Conservation (phyloP, 2,113 vertebrate species). For the Hippocampus zosterae region DNA sequence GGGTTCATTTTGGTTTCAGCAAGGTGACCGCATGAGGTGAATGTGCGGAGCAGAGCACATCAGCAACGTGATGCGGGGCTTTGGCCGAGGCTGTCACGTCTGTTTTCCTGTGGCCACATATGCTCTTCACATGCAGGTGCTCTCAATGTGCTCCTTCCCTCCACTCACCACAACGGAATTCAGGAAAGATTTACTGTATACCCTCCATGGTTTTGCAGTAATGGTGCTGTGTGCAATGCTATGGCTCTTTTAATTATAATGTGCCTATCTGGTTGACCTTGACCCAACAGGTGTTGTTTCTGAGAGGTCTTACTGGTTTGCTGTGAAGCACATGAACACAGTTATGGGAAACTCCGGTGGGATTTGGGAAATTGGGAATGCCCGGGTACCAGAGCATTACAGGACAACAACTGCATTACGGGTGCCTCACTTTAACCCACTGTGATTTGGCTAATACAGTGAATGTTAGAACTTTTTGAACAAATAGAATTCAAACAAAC, state of each 20-base stretch:
- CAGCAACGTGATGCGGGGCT: constrained; percentile 25
- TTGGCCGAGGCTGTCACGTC: constrained; percentile 34
- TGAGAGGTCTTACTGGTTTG: not conserved
- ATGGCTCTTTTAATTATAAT: constrained; percentile 50
- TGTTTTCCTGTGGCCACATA: constrained; percentile 55
- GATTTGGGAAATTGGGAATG: not conserved
- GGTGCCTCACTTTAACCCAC: not conserved
- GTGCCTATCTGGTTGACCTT: constrained; percentile 34
- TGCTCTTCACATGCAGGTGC: constrained; percentile 55
- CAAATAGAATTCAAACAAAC: constrained; percentile 27
- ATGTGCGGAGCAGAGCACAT: constrained; percentile 43
- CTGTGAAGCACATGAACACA: constrained; percentile 3
- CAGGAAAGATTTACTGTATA: constrained; percentile 49
- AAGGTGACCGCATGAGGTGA: constrained; percentile 34
- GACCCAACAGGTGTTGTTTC: constrained; percentile 55
- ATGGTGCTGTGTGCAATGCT: constrained; percentile 30
- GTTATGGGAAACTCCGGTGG: not conserved
- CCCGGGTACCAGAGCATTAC: constrained; percentile 3
- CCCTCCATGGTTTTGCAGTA: constrained; percentile 48
- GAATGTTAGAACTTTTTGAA: not conserved
- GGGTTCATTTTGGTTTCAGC: constrained; percentile 44
- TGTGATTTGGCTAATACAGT: constrained; percentile 1
- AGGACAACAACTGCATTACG: not conserved
- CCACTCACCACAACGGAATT: constrained; percentile 57
- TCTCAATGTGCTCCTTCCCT: constrained; percentile 50